Conservation (phyloP, 2,888 invertebrate genomes). For the Pandemis cinnamomeana region DNA sequence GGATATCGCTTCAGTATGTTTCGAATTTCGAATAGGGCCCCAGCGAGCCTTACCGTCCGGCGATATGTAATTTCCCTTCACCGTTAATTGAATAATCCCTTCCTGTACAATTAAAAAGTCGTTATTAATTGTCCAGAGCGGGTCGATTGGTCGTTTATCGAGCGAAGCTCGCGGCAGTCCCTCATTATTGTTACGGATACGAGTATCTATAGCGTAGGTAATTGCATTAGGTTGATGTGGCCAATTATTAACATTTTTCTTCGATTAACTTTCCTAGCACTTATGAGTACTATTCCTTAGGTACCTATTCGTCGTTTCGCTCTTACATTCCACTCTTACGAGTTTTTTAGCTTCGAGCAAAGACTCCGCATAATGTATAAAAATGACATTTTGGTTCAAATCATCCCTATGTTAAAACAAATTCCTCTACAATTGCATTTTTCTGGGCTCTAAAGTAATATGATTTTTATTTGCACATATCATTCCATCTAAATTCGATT, state of each 20-base stretch:
- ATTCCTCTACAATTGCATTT: no score
- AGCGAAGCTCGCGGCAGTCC: slow-evolving; percentile 49
- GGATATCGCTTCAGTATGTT: neutral
- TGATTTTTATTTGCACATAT: no score
- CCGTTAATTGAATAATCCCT: slow-evolving; percentile 64
- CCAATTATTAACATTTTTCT: slow-evolving; percentile 26
- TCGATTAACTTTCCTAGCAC: slow-evolving; percentile 4
- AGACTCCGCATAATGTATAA: no score
- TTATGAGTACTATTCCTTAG: neutral
- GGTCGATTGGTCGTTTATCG: slow-evolving; percentile 28
- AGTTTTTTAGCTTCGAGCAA: no score
- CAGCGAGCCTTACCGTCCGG: slow-evolving; percentile 14
- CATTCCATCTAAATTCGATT: no score
- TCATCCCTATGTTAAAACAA: no score
- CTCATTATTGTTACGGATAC: slow-evolving; percentile 49
- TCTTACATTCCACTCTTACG: neutral
- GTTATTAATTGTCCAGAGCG: slow-evolving; percentile 64
- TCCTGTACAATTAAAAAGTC: slow-evolving; percentile 65
- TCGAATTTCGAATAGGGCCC: neutral
- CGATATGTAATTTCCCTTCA: slow-evolving; percentile 39
- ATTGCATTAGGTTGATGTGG: slow-evolving; percentile 31
- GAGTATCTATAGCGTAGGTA: slow-evolving; percentile 23
- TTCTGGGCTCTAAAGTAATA: no score
- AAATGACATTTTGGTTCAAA: no score
- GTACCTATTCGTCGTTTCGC: neutral